These are phyloP conservation scores for Minunthozetes semirufus DNA, from an alignment of 2,888 invertebrate genomes.

Conservation along the genomic window DNA sequence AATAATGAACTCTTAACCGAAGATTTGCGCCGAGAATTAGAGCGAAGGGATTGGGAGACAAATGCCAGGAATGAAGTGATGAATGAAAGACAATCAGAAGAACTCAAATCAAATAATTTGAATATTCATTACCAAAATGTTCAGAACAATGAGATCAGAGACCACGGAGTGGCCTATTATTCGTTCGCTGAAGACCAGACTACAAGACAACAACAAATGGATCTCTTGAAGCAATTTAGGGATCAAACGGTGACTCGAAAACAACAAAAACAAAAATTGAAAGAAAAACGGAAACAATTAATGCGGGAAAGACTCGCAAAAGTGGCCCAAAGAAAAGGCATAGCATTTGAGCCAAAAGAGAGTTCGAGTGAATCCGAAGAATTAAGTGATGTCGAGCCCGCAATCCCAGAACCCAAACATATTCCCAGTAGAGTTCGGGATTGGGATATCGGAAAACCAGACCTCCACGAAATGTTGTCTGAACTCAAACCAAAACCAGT, in stretches of 20 bases:
- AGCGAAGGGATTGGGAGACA: slow-evolving; percentile 71
- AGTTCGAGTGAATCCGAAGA: slow-evolving; percentile 65
- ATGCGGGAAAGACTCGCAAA: slow-evolving; percentile 48
- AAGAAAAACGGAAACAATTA: slow-evolving; percentile 48
- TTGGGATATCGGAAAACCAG: slow-evolving; percentile 67
- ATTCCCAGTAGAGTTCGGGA: slow-evolving; percentile 53
- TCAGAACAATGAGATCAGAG: slow-evolving; percentile 79
- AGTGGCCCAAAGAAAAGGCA: slow-evolving; percentile 47
- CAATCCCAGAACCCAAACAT: slow-evolving; percentile 42
- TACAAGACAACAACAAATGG: slow-evolving; percentile 70
- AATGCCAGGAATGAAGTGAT: neutral
- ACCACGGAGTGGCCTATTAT: slow-evolving; percentile 87
- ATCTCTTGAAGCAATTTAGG: slow-evolving; percentile 63
- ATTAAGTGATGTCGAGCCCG: slow-evolving; percentile 50
- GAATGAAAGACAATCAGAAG: slow-evolving; percentile 13
- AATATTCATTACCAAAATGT: slow-evolving; percentile 87
- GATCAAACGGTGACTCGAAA: slow-evolving; percentile 47
- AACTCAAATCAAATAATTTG: slow-evolving; percentile 52
- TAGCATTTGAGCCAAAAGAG: slow-evolving; percentile 23
- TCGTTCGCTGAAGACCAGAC: slow-evolving; percentile 79
- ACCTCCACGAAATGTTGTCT: slow-evolving; percentile 46
- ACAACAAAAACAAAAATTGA: slow-evolving; percentile 45
- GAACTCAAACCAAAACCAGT: slow-evolving; percentile 16
- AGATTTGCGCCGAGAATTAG: slow-evolving; percentile 54
- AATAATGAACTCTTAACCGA: slow-evolving; percentile 52